Percentiles rank a stretch among this genome's conserved stretches.
phyloP scores from a whole-genome alignment of 2,113 vertebrate genomes.

The Morone chrysops region DNA sequence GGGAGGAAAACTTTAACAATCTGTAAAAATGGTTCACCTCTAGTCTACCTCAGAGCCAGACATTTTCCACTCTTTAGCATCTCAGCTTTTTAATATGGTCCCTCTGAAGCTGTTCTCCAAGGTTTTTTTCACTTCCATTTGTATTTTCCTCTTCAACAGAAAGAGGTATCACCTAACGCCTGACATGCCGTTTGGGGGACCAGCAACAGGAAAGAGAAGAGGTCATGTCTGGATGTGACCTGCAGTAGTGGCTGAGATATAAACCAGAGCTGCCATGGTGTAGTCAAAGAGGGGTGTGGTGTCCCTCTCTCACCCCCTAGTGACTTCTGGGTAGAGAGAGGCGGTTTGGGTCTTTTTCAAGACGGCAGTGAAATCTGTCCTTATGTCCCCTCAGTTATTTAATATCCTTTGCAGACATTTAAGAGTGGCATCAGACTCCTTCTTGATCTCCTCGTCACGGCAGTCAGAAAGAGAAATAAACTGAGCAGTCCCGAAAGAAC shows the following conservation, averaged over 20 bases:
- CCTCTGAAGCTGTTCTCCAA: conserved; percentile 54
- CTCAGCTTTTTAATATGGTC: conserved; percentile 70
- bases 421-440: neutral
- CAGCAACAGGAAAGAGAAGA: conserved; percentile 73
- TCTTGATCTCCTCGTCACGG: neutral
- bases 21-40: conserved; percentile 67
- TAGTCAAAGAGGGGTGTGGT: conserved; percentile 37
- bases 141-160: conserved; percentile 53
- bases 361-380: conserved; percentile 37
- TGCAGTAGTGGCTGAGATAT: conserved; percentile 70
- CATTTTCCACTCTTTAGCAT: conserved; percentile 66
- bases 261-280: conserved; percentile 71
- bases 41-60: conserved; percentile 44
- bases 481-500: neutral
- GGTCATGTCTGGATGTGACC: conserved; percentile 75
- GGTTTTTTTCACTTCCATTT: conserved; percentile 30
- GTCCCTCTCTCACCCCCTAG: conserved; percentile 19
- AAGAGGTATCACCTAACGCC: conserved; percentile 77
- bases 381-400: conserved; percentile 22
- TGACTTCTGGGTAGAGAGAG: conserved; percentile 26
- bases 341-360: conserved; percentile 34
- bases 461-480: conserved; percentile 11
- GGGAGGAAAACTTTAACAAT: conserved; percentile 50
- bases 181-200: conserved; percentile 60
- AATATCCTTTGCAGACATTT: conserved; percentile 26